Evolutionary conservation across 2,888 invertebrate genomes (phyloP), one percentile per base, ranked within the genome.

Genomic region (Amiota mariae): DNA sequence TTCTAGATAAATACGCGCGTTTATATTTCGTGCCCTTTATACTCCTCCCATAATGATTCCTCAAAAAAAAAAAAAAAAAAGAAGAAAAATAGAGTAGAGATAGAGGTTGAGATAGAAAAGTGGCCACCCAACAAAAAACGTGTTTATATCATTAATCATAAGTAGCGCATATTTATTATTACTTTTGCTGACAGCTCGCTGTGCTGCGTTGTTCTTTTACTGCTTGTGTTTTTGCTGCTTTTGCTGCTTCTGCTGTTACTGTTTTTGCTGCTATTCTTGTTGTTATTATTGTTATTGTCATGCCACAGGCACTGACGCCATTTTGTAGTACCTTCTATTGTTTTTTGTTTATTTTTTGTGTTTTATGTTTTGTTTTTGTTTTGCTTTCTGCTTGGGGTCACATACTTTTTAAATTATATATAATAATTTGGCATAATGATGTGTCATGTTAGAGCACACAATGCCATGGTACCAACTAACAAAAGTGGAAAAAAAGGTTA

Each of bases 121-220:
- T 36, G 2, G 3, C 24, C 20, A n/a, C 10, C 1, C 10, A 59
- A 11, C 18, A 47, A 64, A 64, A 64, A 64, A 64, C 64, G 47
- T 47, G 85, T 81, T 76, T 77, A 80, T 78, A 80, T 83, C 84
- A 85, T 83, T 85, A 83, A 85, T 83, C 82, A 83, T 85, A 81
- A 82, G 81, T 82, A 78, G 72, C 75, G 84, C 81, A 85, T 85
- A 85, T 83, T 84, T 85, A 82, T 84, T 84, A 76, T 76, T 77
- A 73, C 78, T 78, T 74, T 74, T 77, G 84, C 79, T 84, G 82
- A 83, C 85, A 85, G 85, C 79, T 80, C n/a, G 46, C 48, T 64
- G 59, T 20, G 13, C n/a, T 54, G 20, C 18, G 1, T 18, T 59
- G 6, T 59, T 15, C 20, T 59, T 1, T 59, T 18, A 18, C 18